phyloP scores from a whole-genome alignment of 2,797 vertebrate species.

The Bucorvus abyssinicus region DNA sequence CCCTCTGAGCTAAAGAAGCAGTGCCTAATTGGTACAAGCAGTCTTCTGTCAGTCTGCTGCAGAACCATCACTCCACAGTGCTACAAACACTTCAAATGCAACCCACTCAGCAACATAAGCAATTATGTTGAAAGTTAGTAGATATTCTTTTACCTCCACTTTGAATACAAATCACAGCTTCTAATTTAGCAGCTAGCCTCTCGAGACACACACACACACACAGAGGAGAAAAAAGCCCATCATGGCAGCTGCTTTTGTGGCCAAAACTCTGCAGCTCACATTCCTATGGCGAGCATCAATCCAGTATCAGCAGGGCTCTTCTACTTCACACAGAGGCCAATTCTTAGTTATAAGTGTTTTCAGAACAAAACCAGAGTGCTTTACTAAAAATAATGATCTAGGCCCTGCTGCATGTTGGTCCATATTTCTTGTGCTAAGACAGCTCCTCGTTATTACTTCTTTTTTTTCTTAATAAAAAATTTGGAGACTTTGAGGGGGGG shows the following conservation, averaged over 20 bases:
- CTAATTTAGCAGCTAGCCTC: not conserved
- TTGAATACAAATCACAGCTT: constrained; percentile 20
- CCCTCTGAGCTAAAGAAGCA: not conserved
- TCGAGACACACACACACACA: not conserved
- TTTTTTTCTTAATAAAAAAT: not conserved
- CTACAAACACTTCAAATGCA: not conserved
- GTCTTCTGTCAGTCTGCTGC: not conserved
- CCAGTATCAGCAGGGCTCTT: constrained; percentile 14
- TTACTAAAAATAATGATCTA: constrained; percentile 1
- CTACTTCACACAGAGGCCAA: not conserved
- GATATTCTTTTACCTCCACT: not conserved
- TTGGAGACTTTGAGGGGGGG: not conserved
- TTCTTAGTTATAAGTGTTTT: not conserved
- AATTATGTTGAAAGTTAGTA: not conserved
- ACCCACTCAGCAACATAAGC: not conserved
- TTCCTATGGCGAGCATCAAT: constrained; percentile 19
- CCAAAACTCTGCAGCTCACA: not conserved
- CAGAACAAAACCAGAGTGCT: not conserved
- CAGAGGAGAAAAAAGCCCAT: not conserved
- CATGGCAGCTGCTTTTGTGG: not conserved
- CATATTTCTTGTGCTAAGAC: not conserved
- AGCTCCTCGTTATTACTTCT: not conserved
- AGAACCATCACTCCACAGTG: not conserved
- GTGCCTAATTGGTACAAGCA: not conserved
- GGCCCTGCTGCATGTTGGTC: not conserved